phyloP scores from a whole-genome alignment of 2,888 invertebrate species.

The Philereme transversata region DNA sequence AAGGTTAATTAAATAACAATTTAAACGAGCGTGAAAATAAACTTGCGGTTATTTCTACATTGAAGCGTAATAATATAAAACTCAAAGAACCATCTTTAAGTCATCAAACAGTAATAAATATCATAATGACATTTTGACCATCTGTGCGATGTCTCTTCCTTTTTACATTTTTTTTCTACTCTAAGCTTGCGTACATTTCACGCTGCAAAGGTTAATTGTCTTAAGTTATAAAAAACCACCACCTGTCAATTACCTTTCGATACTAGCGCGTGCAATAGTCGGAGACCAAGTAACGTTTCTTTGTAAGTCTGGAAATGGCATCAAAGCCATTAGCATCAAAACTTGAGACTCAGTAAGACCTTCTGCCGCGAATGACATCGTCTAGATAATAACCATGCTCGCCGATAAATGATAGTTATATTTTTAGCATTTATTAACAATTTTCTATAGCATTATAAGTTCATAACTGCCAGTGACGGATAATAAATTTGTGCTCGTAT shows the following conservation, averaged over 20 bases:
- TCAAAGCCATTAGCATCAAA: conserved; percentile 21
- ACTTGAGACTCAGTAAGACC: conserved; percentile 36
- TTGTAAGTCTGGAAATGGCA: conserved; percentile 46
- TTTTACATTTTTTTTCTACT: conserved; percentile 18
- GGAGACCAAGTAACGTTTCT: conserved; percentile 32
- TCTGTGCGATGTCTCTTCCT: conserved; percentile 29
- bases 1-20: conserved; percentile 27
- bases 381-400: conserved; percentile 23
- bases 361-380: conserved; percentile 36
- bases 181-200: conserved; percentile 36
- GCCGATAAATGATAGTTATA: conserved; percentile 31
- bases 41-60: too few relatives aligned
- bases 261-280: conserved; percentile 38
- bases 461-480: conserved; percentile 11
- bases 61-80: conserved; percentile 21
- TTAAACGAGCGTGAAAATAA: too few relatives aligned
- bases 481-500: conserved; percentile 21
- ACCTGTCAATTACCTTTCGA: conserved; percentile 50
- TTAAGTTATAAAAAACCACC: conserved; percentile 43
- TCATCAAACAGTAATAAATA: conserved; percentile 25
- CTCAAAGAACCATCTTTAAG: conserved; percentile 25
- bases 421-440: conserved; percentile 32
- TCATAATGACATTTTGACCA: conserved; percentile 34
- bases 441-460: conserved; percentile 23
- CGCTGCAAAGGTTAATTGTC: conserved; percentile 51